Evolutionary conservation across 1,140 invertebrate species (phyloP).

Genomic region (Plectrocnemia conspersa): DNA sequence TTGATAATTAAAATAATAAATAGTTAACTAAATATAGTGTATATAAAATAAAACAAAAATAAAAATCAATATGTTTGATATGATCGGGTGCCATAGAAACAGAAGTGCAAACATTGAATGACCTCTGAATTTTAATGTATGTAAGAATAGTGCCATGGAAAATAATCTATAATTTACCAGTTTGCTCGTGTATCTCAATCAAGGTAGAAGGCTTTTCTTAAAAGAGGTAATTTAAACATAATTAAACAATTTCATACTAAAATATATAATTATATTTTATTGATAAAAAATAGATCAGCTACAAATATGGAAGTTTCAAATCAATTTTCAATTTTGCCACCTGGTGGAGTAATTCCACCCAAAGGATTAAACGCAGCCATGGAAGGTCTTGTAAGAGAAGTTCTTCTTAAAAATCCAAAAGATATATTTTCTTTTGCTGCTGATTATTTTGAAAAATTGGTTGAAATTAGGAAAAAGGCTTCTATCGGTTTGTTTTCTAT

Average conservation of each 20-base stretch:
- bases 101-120: conserved; percentile 16
- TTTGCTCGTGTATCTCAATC: not conserved
- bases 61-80: too few relatives aligned
- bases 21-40: too few relatives aligned
- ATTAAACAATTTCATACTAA: too few relatives aligned
- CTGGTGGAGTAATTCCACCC: conserved; percentile 25
- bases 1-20: too few relatives aligned
- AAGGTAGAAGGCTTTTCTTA: not conserved
- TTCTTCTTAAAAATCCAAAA: conserved; percentile 24
- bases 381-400: conserved; percentile 32
- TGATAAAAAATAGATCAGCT: not conserved
- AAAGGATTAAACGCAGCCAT: conserved; percentile 27
- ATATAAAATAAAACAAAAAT: too few relatives aligned
- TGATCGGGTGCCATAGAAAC: conserved; percentile 13
- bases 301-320: not conserved
- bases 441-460: conserved; percentile 33
- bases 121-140: conserved; percentile 12
- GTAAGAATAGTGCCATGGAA: conserved; percentile 4
- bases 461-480: conserved; percentile 18
- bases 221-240: not conserved
- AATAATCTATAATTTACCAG: conserved; percentile 12
- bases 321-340: conserved; percentile 21
- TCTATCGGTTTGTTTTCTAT: not conserved
- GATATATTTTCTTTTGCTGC: conserved; percentile 31
- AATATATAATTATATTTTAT: not conserved